Base-by-base conservation (phyloP, 2,888 invertebrate species). In the Clivina fossor region DNA sequence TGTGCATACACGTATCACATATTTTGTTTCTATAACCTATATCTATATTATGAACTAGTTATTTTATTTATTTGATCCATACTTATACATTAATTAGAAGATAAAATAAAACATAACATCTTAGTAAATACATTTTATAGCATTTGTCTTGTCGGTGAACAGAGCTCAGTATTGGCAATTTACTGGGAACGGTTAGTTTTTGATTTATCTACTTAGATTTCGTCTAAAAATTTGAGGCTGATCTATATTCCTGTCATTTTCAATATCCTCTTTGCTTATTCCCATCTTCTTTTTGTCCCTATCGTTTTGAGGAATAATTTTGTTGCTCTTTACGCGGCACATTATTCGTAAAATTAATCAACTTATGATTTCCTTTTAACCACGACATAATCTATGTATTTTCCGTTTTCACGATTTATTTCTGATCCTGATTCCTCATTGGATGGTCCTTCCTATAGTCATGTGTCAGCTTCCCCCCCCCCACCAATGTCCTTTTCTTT, bases 91-190 rank as follows among this genome's bases (percentile, higher is more conserved):
- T n/a, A n/a, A n/a, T n/a, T n/a, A n/a, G n/a, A n/a, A n/a, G n/a
- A n/a, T n/a, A n/a, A n/a, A n/a, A n/a, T n/a, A n/a, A n/a, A n/a
- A n/a, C n/a, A n/a, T n/a, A n/a, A n/a, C n/a, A n/a, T n/a, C n/a
- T n/a, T n/a, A n/a, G n/a, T n/a, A n/a, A n/a, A n/a, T n/a, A n/a
- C n/a, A n/a, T n/a, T n/a, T 7, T 24, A 7, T 24, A 47, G 46
- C 46, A 33, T 44, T n/a, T n/a, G n/a, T n/a, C n/a, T n/a, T 18
- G 32, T 30, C 46, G 46, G 46, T 72, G 71, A 73, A 72, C 72
- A 73, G 72, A 72, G 71, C 72, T 71, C 70, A 71, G 66, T 68
- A 48, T 48, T 48, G 37, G 48, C 48, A 48, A 48, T 37, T 38
- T 48, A 37, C 48, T 48, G 48, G 48, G 16, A 48, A 47, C 22